Conservation (phyloP, 2,888 invertebrate genomes). For the Petrolisthes cinctipes region DNA sequence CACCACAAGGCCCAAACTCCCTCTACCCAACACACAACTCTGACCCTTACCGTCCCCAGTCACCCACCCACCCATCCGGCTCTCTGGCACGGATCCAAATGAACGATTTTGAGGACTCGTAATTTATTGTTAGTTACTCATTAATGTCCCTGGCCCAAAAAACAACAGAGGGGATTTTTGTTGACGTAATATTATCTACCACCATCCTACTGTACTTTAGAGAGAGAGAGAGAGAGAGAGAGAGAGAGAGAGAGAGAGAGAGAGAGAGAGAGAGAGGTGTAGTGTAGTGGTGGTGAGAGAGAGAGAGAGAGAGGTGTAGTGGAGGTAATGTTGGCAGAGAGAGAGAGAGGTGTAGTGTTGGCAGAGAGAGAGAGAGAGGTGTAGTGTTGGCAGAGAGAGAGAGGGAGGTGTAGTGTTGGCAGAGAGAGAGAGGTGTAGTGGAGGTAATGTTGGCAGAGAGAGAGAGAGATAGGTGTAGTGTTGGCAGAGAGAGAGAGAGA, state of each 20-base stretch:
- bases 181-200: neutral
- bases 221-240: neutral
- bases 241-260: neutral
- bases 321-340: neutral
- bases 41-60: constrained; percentile 34
- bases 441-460: neutral
- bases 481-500: neutral
- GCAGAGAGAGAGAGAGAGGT: neutral
- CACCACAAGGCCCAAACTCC: constrained; percentile 43
- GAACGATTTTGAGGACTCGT: constrained; percentile 47
- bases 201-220: neutral
- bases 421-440: neutral
- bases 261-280: no score
- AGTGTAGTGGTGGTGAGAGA: no score
- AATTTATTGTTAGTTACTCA: constrained; percentile 37
- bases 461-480: constrained; percentile 2
- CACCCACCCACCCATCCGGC: constrained; percentile 33
- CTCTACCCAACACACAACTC: constrained; percentile 33
- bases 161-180: neutral
- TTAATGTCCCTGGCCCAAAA: constrained; percentile 26
- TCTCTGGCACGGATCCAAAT: constrained; percentile 53
- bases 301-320: neutral
- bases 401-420: no score
- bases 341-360: neutral
- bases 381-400: neutral